Percentiles rank a stretch among this genome's conserved stretches.
phyloP scores from a whole-genome alignment of 2,113 vertebrate genomes.

The Callithrix jacchus region DNA sequence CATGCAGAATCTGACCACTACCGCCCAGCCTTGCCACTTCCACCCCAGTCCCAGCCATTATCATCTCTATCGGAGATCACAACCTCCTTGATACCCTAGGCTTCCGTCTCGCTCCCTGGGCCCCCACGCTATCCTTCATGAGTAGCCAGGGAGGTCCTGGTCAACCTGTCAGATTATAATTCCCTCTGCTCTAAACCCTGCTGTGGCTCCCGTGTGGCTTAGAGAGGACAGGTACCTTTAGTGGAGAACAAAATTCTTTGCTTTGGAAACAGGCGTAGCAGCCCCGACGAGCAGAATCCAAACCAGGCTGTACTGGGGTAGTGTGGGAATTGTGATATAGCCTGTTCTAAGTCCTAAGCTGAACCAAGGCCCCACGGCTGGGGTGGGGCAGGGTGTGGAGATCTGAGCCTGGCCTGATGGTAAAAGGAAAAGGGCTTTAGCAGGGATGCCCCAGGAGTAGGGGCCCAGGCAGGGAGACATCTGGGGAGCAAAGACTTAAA shows the following conservation, averaged over 20 bases:
- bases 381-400: background rate
- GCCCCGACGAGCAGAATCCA: background rate
- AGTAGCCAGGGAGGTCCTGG: background rate
- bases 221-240: background rate
- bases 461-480: too few species aligned
- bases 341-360: background rate
- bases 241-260: background rate
- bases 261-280: background rate
- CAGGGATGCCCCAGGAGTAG: background rate
- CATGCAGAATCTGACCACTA: background rate
- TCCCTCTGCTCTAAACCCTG: background rate
- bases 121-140: background rate
- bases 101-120: background rate
- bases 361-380: background rate
- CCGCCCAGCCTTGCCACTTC: background rate
- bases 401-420: background rate
- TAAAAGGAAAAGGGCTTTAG: too few species aligned
- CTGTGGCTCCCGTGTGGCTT: fast-evolving
- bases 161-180: too few species aligned
- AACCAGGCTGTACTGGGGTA: background rate
- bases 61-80: background rate
- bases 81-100: too few species aligned
- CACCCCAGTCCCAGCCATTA: too few species aligned
- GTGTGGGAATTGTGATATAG: background rate
- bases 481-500: background rate